A percentile compares a stretch with the other conserved stretches of the same genome.
phyloP scores from a whole-genome alignment of 2,113 vertebrate genomes.

The Psittacula cyanocephala region DNA sequence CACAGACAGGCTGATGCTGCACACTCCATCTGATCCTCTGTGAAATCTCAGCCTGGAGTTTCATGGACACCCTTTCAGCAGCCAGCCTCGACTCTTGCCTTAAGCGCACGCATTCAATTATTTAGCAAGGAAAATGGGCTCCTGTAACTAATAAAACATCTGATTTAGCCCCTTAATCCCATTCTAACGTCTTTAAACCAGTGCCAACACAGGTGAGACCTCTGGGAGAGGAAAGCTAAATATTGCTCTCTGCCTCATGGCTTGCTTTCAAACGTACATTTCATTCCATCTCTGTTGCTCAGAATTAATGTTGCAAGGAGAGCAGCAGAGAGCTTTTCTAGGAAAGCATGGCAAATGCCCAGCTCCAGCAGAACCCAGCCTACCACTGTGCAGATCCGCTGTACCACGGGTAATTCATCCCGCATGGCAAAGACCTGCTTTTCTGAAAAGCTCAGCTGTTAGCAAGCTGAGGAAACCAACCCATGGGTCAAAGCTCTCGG shows the following conservation, averaged over 20 bases:
- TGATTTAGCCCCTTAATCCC: constrained; percentile 35
- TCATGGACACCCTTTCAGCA: background rate
- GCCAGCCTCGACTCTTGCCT: background rate
- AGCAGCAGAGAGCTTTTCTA: constrained; percentile 8
- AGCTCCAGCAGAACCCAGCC: constrained; percentile 20
- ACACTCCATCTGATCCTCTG: background rate
- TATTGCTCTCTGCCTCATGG: background rate
- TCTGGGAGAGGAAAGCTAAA: constrained; percentile 41
- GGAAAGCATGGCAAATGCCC: constrained; percentile 19
- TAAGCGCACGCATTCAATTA: background rate
- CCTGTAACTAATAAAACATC: constrained; percentile 40
- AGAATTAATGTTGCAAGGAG: background rate
- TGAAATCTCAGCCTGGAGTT: background rate
- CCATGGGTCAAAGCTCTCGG: background rate
- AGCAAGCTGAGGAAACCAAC: background rate
- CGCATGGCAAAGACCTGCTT: background rate
- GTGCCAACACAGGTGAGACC: constrained; percentile 46
- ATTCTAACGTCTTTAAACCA: constrained; percentile 14
- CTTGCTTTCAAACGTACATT: background rate
- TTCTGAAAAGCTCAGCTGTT: background rate
- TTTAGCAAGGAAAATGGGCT: constrained; percentile 19
- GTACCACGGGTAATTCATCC: background rate
- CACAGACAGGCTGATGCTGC: background rate
- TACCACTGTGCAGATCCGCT: background rate
- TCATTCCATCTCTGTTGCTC: background rate